A percentile compares a stretch with the other conserved stretches of the same genome.
Conservation (phyloP, 2,888 invertebrate genomes). For the Melanostoma mellinum region DNA sequence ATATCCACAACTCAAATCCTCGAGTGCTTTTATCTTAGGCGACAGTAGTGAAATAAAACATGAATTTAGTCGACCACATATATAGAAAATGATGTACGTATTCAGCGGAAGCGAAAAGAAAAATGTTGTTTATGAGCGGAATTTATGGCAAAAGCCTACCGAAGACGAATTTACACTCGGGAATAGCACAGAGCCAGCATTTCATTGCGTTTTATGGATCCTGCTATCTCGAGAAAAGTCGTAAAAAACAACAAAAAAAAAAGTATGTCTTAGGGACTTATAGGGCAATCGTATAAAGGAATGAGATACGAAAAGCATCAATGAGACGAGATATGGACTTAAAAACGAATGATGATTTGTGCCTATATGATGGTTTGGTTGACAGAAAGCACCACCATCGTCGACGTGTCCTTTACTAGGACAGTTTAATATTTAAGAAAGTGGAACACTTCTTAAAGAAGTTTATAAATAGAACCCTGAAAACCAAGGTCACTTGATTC, state of each 20-base stretch:
- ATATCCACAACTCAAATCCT: no score
- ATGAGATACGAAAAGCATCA: no score
- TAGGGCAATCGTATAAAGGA: no score
- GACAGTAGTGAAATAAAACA: constrained; percentile 47
- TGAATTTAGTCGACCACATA: constrained; percentile 46
- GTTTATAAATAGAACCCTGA: no score
- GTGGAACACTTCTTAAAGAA: no score
- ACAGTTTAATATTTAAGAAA: no score
- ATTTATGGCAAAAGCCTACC: constrained; percentile 56
- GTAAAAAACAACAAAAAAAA: constrained; percentile 39
- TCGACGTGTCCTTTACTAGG: no score
- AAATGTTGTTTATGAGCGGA: constrained; percentile 56
- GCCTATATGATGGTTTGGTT: no score
- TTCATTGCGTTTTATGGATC: constrained; percentile 65
- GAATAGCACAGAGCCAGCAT: constrained; percentile 49
- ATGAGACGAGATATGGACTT: no score
- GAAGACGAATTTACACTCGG: constrained; percentile 37
- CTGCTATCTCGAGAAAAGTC: constrained; percentile 58
- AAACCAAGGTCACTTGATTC: no score
- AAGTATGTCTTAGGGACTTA: not conserved
- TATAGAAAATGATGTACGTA: not conserved
- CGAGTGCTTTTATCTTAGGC: not conserved
- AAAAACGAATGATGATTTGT: no score
- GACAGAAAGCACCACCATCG: no score
- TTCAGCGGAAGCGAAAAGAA: constrained; percentile 9